Percentiles rank a stretch among this genome's conserved stretches.
phyloP scores from a whole-genome alignment of 2,113 vertebrate genomes.

The Notechis scutatus region DNA sequence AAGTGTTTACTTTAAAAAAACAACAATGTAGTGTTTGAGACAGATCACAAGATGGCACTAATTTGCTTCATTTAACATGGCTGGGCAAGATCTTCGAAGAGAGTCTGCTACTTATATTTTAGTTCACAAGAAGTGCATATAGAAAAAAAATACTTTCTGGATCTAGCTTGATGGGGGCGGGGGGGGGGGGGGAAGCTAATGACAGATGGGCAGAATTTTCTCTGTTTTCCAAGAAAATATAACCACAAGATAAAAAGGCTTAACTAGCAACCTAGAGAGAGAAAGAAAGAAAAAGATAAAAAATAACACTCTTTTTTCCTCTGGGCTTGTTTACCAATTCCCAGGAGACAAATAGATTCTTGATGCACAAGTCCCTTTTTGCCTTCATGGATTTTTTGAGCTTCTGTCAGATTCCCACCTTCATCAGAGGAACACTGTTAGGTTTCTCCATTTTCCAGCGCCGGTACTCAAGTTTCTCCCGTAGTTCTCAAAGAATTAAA shows the following conservation, averaged over 20 bases:
- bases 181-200: neutral
- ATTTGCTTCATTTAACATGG: neutral
- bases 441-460: neutral
- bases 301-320: neutral
- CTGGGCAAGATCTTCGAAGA: neutral
- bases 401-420: neutral
- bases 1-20: neutral
- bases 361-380: neutral
- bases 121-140: neutral
- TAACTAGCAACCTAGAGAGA: neutral
- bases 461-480: neutral
- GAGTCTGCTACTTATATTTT: neutral
- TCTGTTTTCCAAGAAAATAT: neutral
- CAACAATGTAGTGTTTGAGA: neutral
- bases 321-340: neutral
- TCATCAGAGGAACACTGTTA: neutral
- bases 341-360: neutral
- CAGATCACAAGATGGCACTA: neutral
- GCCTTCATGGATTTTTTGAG: neutral
- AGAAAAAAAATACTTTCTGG: neutral
- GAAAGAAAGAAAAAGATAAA: neutral
- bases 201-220: neutral
- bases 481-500: neutral
- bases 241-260: neutral
- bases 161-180: neutral